Percentiles rank a stretch among this genome's conserved stretches.
Evolutionary conservation across 2,113 vertebrate genomes (phyloP).

Genomic region (Strigops habroptila): DNA sequence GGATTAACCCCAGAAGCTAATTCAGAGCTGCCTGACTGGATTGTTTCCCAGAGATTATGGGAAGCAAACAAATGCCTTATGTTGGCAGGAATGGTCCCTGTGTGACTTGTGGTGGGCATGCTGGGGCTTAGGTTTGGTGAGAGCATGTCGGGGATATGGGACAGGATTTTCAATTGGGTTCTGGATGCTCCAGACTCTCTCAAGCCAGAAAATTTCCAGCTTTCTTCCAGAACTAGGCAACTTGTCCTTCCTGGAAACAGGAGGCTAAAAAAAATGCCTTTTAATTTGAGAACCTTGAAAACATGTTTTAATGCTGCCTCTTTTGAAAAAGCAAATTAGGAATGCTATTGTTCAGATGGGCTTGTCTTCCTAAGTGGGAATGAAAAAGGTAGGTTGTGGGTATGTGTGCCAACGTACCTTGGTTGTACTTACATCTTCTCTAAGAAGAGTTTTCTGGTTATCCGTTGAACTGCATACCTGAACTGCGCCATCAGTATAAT

Average conservation of each 20-base stretch:
- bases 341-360: neutral
- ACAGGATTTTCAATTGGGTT: neutral
- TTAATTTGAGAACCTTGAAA: neutral
- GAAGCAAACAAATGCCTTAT: neutral
- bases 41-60: neutral
- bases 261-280: neutral
- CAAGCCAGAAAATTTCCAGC: neutral
- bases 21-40: neutral
- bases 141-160: neutral
- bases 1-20: neutral
- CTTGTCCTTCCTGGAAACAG: neutral
- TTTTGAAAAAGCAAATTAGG: neutral
- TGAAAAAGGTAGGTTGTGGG: neutral
- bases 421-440: neutral
- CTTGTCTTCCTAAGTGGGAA: neutral
- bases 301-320: neutral
- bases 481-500: neutral
- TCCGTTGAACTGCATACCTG: neutral
- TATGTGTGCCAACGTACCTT: neutral
- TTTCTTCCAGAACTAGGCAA: neutral
- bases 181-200: neutral
- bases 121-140: neutral
- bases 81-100: neutral
- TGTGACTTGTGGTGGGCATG: neutral
- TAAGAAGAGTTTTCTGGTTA: neutral